Percentiles rank a stretch among this genome's conserved stretches.
Conservation (phyloP, 2,113 vertebrate species). For the Petrocephalus microphthalmus region DNA sequence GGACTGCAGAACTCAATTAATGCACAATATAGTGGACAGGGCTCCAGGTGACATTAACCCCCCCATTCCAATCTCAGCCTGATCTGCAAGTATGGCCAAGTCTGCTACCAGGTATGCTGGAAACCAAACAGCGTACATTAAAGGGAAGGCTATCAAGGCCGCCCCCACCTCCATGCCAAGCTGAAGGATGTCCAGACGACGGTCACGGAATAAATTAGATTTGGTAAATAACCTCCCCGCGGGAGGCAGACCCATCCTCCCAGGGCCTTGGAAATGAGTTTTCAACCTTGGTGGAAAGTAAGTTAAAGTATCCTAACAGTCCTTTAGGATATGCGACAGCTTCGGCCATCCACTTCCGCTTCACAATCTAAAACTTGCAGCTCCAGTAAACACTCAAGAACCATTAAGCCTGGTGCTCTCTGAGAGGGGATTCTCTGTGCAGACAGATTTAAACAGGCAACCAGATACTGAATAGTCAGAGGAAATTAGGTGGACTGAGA, state of each 20-base stretch:
- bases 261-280: not conserved
- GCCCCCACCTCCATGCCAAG: not conserved
- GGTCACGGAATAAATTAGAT: slow-evolving; percentile 10
- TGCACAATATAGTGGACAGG: not conserved
- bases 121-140: not conserved
- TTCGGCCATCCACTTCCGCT: not conserved
- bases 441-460: not conserved
- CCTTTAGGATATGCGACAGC: not conserved
- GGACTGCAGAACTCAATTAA: not conserved
- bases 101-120: not conserved
- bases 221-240: not conserved
- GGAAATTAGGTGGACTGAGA: not conserved
- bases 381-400: not conserved
- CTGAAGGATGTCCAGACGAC: not conserved
- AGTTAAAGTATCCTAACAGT: not conserved
- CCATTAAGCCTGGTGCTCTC: not conserved
- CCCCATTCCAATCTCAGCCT: not conserved
- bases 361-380: not conserved
- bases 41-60: not conserved
- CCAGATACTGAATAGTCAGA: not conserved
- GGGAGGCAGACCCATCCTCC: not conserved
- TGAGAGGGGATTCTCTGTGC: not conserved
- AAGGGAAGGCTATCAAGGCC: not conserved
- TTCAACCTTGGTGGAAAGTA: not conserved
- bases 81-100: not conserved